phyloP scores from a whole-genome alignment of 2,797 vertebrate genomes.

The Clarias laeviceps region DNA sequence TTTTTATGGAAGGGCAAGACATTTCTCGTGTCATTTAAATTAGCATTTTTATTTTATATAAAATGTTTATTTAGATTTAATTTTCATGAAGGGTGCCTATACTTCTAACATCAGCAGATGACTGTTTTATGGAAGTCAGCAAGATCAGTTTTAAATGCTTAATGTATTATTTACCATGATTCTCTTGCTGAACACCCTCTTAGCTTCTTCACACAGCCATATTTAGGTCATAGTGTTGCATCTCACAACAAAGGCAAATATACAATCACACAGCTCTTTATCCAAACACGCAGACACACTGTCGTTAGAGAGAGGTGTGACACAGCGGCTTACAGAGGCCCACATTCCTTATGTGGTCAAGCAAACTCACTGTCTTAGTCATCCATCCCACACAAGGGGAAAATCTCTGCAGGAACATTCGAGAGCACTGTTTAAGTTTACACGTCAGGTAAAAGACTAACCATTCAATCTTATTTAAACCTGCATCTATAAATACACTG shows the following conservation, averaged over 20 bases:
- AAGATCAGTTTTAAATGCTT: background rate
- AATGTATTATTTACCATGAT: background rate
- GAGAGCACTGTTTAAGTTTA: conserved; percentile 27
- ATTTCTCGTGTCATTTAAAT: background rate
- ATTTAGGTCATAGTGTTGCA: background rate
- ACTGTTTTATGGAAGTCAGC: too few relatives aligned
- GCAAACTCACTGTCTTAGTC: conserved; percentile 42
- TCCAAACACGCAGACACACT: conserved; percentile 28
- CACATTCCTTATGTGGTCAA: conserved; percentile 56
- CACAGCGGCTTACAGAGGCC: conserved; percentile 23
- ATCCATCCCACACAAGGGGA: conserved; percentile 25
- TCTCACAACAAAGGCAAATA: background rate
- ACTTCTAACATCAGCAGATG: background rate
- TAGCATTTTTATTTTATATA: background rate
- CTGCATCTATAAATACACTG: background rate
- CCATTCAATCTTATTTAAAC: background rate
- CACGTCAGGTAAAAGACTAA: conserved; percentile 20
- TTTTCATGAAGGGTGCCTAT: background rate
- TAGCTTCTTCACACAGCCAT: background rate
- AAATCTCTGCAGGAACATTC: conserved; percentile 46
- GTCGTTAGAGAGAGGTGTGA: conserved; percentile 33
- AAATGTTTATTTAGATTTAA: too few relatives aligned
- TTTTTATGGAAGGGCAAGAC: background rate
- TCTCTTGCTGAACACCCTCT: background rate
- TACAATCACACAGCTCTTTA: background rate